Percentiles rank a stretch among this genome's conserved stretches.
Conservation (phyloP, 2,113 vertebrate species). For the Talpa occidentalis region DNA sequence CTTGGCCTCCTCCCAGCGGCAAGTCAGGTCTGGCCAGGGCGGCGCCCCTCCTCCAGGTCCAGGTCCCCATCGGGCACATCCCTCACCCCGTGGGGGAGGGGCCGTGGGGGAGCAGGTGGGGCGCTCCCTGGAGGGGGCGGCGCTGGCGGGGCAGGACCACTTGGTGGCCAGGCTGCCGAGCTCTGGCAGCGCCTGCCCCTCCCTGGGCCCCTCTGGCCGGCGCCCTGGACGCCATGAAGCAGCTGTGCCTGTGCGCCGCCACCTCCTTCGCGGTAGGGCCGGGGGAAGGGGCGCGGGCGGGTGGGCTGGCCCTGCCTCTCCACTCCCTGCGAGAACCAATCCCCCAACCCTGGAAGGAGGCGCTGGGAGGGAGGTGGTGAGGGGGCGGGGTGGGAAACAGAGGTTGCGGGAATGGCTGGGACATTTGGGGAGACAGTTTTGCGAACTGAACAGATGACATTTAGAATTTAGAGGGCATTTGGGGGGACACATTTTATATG, state of each 20-base stretch:
- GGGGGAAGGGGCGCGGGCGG: neutral
- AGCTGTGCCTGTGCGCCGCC: slow-evolving; percentile 91
- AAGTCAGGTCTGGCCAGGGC: neutral
- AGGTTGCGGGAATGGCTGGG: neutral
- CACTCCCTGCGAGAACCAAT: fast-evolving
- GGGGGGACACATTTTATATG: neutral
- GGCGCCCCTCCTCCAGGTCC: neutral
- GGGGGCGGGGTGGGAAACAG: no score
- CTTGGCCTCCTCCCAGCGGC: neutral
- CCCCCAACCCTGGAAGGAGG: neutral
- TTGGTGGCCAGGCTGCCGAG: neutral
- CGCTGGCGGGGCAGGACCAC: neutral
- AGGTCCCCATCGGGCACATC: neutral
- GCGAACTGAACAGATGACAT: no score
- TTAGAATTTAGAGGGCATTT: neutral
- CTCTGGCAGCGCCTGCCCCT: neutral
- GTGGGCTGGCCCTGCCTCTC: neutral
- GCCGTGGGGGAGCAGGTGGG: neutral
- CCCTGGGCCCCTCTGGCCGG: slow-evolving; percentile 50
- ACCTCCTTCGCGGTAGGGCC: slow-evolving; percentile 90
- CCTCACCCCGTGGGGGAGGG: neutral
- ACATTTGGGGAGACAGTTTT: neutral
- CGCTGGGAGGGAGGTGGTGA: neutral
- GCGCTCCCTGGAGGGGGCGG: neutral
- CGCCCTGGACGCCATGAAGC: slow-evolving; percentile 89